phyloP scores from a whole-genome alignment of 2,113 vertebrate species.

The Xenus cinereus region DNA sequence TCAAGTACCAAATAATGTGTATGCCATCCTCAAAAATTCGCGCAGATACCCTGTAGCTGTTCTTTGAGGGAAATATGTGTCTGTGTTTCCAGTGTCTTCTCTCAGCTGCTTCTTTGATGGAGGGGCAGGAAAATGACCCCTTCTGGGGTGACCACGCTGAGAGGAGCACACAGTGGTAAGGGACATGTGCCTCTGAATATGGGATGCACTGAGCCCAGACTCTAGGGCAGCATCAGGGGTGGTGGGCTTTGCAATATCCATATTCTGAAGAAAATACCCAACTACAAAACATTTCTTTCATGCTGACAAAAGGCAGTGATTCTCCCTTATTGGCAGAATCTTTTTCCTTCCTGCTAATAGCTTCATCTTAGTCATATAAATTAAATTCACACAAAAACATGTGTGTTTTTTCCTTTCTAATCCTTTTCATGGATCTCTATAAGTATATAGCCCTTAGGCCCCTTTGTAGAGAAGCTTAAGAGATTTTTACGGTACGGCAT shows the following conservation, averaged over 20 bases:
- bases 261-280: background rate
- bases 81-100: background rate
- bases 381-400: background rate
- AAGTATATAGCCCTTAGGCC: background rate
- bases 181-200: rapidly evolving
- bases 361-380: background rate
- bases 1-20: background rate
- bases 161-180: background rate
- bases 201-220: background rate
- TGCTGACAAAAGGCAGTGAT: background rate
- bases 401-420: background rate
- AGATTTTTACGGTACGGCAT: background rate
- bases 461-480: background rate
- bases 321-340: background rate
- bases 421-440: background rate
- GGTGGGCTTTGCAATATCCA: background rate
- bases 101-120: background rate
- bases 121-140: background rate
- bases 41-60: background rate
- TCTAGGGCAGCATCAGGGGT: background rate
- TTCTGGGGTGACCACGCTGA: background rate
- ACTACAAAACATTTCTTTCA: background rate
- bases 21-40: background rate
- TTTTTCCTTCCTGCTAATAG: background rate
- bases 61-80: background rate